These are phyloP conservation scores for Coenonympha glycerion DNA, from an alignment of 2,888 invertebrate species.

Conservation along the genomic window DNA sequence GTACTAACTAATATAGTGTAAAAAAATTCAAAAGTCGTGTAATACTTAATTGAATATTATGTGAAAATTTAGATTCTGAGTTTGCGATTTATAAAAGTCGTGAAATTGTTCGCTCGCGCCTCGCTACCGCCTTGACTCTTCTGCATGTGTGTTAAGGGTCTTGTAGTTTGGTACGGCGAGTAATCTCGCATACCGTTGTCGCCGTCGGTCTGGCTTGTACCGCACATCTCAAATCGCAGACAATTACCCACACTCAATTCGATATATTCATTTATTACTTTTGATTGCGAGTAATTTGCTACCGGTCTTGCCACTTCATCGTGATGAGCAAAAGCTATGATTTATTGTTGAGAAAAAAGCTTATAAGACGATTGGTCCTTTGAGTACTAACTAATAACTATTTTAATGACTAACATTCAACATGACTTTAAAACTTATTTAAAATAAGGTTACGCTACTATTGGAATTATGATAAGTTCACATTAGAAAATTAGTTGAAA, in stretches of 20 bases:
- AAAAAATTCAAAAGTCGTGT: no score
- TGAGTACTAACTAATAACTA: neutral
- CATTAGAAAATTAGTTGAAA: no score
- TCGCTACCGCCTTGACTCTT: neutral
- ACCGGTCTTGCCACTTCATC: slow-evolving; percentile 12
- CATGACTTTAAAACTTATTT: no score
- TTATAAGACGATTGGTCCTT: neutral
- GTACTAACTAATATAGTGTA: no score
- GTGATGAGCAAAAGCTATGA: neutral
- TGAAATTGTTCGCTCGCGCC: no score
- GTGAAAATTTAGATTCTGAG: no score
- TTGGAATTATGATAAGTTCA: no score
- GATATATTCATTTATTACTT: slow-evolving; percentile 20
- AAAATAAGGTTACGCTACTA: no score
- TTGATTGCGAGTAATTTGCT: slow-evolving; percentile 16
- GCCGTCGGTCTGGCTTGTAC: slow-evolving; percentile 13
- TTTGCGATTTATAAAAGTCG: no score
- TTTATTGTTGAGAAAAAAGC: neutral
- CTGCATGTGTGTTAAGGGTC: neutral
- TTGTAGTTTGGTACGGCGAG: neutral
- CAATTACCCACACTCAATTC: slow-evolving; percentile 16
- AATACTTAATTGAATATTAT: no score
- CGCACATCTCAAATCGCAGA: slow-evolving; percentile 20
- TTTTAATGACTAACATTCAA: no score
- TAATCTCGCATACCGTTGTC: slow-evolving; percentile 21